Evolutionary conservation across 1,140 invertebrate genomes (phyloP).

Genomic region (Sminthurides bifidus): DNA sequence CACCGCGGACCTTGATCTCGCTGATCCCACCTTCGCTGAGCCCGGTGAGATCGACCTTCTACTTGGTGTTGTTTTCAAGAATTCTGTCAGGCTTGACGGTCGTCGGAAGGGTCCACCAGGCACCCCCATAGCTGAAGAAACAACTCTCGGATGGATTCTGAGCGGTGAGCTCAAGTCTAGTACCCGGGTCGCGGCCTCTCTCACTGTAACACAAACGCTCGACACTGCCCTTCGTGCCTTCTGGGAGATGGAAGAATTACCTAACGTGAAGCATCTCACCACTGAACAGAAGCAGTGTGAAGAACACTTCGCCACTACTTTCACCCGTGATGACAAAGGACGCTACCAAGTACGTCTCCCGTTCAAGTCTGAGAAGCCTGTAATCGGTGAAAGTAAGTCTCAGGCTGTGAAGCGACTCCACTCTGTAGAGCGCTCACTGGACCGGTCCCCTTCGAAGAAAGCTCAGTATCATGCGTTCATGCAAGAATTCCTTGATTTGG

Average conservation of each 20-base stretch:
- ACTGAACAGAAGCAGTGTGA: slow-evolving; percentile 28
- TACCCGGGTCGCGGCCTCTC: neutral
- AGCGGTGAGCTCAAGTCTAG: neutral
- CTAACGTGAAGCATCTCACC: slow-evolving; percentile 1
- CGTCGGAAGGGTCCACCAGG: neutral
- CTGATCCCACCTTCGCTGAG: neutral
- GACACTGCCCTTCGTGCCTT: slow-evolving; percentile 28
- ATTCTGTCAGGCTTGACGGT: neutral
- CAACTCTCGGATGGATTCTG: slow-evolving; percentile 5
- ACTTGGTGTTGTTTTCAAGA: neutral
- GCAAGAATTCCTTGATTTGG: slow-evolving; percentile 32
- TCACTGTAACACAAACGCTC: neutral
- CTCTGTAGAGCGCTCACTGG: slow-evolving; percentile 26
- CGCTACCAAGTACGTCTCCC: slow-evolving; percentile 29
- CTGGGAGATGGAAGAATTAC: slow-evolving; percentile 33
- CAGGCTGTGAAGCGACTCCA: slow-evolving; percentile 26
- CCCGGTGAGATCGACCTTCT: slow-evolving; percentile 4
- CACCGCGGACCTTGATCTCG: neutral
- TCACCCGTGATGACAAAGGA: slow-evolving; percentile 22
- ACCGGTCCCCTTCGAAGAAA: slow-evolving; percentile 13
- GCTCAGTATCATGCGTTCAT: slow-evolving; percentile 32
- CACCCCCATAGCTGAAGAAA: neutral
- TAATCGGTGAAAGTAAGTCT: slow-evolving; percentile 18
- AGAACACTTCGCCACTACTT: slow-evolving; percentile 27
- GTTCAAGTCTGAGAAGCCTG: slow-evolving; percentile 17